Conservation (phyloP, 2,113 vertebrate species). For the Chinchilla lanigera region DNA sequence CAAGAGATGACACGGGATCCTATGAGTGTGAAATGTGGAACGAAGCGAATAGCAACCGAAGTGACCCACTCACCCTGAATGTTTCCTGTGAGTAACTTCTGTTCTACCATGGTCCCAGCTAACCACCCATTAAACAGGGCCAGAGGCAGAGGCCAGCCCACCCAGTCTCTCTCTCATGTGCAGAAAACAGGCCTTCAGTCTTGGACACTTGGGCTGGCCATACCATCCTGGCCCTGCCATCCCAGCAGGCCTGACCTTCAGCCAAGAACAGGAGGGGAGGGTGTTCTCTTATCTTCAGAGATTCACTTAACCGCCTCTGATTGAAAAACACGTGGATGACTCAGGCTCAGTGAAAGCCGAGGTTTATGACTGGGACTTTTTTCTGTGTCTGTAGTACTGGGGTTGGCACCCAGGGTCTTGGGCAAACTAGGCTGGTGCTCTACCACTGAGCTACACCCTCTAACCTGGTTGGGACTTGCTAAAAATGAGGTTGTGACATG, state of each 20-base stretch:
- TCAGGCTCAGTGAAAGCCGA: background rate
- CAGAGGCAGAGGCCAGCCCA: background rate
- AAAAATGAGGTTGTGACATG: background rate
- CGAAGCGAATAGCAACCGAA: background rate
- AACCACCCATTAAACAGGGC: background rate
- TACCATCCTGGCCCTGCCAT: background rate
- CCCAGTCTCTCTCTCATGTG: background rate
- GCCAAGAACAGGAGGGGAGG: background rate
- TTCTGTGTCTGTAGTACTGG: fast-evolving
- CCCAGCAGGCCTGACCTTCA: background rate
- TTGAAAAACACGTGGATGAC: background rate
- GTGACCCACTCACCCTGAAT: constrained; percentile 56
- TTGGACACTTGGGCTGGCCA: background rate
- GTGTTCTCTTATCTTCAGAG: background rate
- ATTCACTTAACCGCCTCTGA: background rate
- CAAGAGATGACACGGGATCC: background rate
- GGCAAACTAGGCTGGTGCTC: background rate
- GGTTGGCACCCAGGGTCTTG: background rate
- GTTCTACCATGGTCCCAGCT: fast-evolving
- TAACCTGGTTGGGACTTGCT: background rate
- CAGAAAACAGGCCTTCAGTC: too few species aligned
- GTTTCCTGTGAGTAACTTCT: constrained; percentile 70
- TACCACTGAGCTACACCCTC: background rate
- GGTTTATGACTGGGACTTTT: background rate
- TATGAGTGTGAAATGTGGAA: constrained; percentile 16